Conservation (phyloP, 2,113 vertebrate genomes). For the Corythoichthys haematopterus region DNA sequence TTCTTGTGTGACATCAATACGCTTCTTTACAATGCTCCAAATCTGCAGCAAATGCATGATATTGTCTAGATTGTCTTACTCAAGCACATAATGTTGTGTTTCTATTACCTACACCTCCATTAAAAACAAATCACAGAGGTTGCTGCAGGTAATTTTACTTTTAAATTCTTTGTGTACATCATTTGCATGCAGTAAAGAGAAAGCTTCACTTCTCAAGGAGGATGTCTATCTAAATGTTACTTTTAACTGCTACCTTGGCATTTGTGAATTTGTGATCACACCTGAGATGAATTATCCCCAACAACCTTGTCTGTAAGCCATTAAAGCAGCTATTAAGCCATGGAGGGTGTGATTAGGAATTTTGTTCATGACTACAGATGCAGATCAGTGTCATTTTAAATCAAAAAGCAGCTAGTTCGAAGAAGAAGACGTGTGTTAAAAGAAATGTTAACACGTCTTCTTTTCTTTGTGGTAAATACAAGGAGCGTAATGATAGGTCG, state of each 20-base stretch:
- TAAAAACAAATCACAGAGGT: not conserved
- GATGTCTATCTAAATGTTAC: slow-evolving; percentile 29
- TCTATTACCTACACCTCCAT: not conserved
- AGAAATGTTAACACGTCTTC: not conserved
- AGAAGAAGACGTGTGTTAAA: too few relatives aligned
- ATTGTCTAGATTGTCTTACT: not conserved
- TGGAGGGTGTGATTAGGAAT: slow-evolving; percentile 47
- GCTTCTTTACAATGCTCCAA: slow-evolving; percentile 1
- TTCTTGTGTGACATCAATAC: too few relatives aligned
- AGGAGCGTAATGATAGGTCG: too few relatives aligned
- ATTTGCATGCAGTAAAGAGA: slow-evolving; percentile 1
- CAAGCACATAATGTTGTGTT: not conserved
- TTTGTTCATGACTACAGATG: slow-evolving; percentile 45
- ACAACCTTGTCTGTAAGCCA: slow-evolving; percentile 31
- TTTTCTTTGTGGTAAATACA: slow-evolving; percentile 1
- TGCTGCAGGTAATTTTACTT: slow-evolving; percentile 1
- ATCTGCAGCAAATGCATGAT: slow-evolving; percentile 6
- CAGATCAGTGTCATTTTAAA: slow-evolving; percentile 53
- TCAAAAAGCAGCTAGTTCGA: slow-evolving; percentile 22
- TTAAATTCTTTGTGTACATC: not conserved
- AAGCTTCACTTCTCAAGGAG: slow-evolving; percentile 8
- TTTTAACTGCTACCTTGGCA: slow-evolving; percentile 36
- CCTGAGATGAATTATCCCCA: slow-evolving; percentile 54
- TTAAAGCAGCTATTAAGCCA: slow-evolving; percentile 39
- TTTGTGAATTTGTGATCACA: slow-evolving; percentile 55